Percentiles rank a stretch among this genome's conserved stretches.
Conservation (phyloP, 2,113 vertebrate species). For the Nibea albiflora region DNA sequence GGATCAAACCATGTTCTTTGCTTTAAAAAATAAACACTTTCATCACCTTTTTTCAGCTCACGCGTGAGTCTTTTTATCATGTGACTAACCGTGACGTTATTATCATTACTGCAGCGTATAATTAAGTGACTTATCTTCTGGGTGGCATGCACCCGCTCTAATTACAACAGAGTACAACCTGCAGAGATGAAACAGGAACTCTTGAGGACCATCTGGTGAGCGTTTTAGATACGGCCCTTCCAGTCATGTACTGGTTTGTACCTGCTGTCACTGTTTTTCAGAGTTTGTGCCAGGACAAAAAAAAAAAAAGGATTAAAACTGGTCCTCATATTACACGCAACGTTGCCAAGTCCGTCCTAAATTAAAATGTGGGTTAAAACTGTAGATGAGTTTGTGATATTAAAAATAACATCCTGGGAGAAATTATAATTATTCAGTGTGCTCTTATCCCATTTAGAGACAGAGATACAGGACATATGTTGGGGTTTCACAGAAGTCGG, state of each 20-base stretch:
- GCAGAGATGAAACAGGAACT: slow-evolving; percentile 54
- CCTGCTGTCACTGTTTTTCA: slow-evolving; percentile 62
- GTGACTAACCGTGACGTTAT: not conserved
- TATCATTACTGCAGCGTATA: slow-evolving; percentile 2
- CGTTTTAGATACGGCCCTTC: slow-evolving; percentile 24
- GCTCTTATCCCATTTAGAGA: not conserved
- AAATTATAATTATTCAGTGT: not conserved
- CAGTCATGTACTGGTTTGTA: slow-evolving; percentile 49
- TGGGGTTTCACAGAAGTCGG: not conserved
- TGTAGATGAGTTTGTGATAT: not conserved
- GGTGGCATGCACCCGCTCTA: slow-evolving; percentile 19
- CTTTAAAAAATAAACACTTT: not conserved
- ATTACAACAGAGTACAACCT: slow-evolving; percentile 42
- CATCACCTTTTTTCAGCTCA: not conserved
- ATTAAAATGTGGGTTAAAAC: slow-evolving; percentile 10
- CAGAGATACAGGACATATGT: not conserved
- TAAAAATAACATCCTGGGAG: slow-evolving; percentile 3
- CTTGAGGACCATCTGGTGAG: slow-evolving; percentile 55
- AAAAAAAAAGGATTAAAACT: slow-evolving; percentile 24
- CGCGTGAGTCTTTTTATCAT: not conserved
- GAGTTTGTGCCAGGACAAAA: slow-evolving; percentile 38
- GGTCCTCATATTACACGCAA: slow-evolving; percentile 16
- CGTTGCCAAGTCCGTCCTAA: slow-evolving; percentile 36
- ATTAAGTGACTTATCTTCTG: slow-evolving; percentile 29
- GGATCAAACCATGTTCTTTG: not conserved